phyloP scores from a whole-genome alignment of 2,797 vertebrate species.

The Notoglanidium macrostoma region DNA sequence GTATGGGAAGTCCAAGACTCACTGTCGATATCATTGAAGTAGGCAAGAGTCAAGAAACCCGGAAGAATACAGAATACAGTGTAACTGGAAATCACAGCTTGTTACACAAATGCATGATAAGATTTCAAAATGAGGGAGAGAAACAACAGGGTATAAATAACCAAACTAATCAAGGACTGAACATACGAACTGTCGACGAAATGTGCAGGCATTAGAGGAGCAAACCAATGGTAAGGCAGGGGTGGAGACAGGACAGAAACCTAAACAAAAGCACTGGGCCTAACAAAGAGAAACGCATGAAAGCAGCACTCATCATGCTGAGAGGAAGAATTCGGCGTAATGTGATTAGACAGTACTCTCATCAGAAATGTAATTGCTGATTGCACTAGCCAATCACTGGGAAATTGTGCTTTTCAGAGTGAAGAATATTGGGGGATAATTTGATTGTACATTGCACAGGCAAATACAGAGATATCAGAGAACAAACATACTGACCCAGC shows the following conservation, averaged over 20 bases:
- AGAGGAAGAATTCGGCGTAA: neutral
- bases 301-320: neutral
- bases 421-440: neutral
- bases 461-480: constrained; percentile 9
- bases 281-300: constrained; percentile 3
- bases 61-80: neutral
- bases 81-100: neutral
- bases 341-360: neutral
- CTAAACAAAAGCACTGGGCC: constrained; percentile 19
- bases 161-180: neutral
- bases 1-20: neutral
- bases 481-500: neutral
- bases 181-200: neutral
- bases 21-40: neutral
- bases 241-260: neutral
- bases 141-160: neutral
- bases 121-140: neutral
- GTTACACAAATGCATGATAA: neutral
- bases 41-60: neutral
- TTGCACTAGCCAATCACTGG: neutral
- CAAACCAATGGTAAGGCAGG: neutral
- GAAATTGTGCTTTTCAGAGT: neutral
- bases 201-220: neutral
- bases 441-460: neutral
- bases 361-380: neutral